These are phyloP conservation scores for Pogonophryne albipinna DNA, from an alignment of 2,797 vertebrate genomes.

Conservation along the genomic window DNA sequence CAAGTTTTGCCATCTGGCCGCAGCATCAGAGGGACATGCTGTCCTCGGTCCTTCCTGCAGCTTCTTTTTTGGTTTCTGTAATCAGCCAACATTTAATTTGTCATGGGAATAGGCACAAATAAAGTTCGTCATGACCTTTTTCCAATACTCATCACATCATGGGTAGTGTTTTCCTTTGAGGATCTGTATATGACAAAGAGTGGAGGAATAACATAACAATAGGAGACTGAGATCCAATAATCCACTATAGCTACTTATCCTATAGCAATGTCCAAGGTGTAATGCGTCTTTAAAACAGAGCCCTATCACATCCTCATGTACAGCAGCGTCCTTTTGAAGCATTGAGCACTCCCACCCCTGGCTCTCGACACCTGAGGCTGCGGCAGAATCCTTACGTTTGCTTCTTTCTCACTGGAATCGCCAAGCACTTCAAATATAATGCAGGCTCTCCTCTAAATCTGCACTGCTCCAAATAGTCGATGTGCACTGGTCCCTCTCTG, in stretches of 20 bases:
- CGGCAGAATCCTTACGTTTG: constrained; percentile 44
- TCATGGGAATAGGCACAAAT: constrained; percentile 19
- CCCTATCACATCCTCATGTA: constrained; percentile 4
- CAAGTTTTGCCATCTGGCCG: constrained; percentile 56
- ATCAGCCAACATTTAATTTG: constrained; percentile 43
- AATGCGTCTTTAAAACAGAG: constrained; percentile 37
- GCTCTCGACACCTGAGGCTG: constrained; percentile 41
- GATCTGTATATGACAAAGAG: background rate
- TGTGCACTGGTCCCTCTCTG: constrained; percentile 49
- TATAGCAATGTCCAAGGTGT: constrained; percentile 13
- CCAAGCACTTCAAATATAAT: constrained; percentile 56
- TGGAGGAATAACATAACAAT: background rate
- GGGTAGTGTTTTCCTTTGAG: background rate
- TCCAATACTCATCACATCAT: constrained; percentile 19
- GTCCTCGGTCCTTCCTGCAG: constrained; percentile 53
- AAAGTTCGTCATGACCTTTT: constrained; percentile 6
- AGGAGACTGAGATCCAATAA: constrained; percentile 22
- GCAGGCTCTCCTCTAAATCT: constrained; percentile 51
- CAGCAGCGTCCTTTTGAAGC: constrained; percentile 28
- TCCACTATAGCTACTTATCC: constrained; percentile 7
- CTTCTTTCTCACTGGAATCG: constrained; percentile 43
- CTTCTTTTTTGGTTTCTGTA: constrained; percentile 37
- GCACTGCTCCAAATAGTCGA: constrained; percentile 52
- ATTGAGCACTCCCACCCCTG: constrained; percentile 36
- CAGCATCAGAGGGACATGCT: constrained; percentile 52